These are phyloP conservation scores for Cliona cf. orientalis DNA, from an alignment of 37 sponge, comb jelly and placozoan species.

Conservation along the genomic window DNA sequence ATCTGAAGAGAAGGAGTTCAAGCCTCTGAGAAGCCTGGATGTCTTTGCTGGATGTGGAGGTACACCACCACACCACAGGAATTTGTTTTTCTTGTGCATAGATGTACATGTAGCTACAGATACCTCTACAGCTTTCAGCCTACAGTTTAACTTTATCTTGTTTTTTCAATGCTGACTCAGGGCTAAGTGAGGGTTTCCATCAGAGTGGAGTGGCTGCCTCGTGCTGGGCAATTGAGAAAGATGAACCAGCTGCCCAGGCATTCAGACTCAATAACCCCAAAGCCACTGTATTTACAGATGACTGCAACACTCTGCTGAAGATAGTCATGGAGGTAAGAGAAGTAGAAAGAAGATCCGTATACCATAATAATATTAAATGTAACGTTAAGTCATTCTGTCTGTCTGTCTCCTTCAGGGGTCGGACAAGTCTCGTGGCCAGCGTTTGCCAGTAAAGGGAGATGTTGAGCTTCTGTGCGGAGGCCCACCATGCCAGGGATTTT, in stretches of 20 bases:
- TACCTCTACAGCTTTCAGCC: not conserved
- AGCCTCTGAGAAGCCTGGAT: slow-evolving; percentile 77
- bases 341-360: not conserved
- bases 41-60: slow-evolving; percentile 98
- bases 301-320: slow-evolving; percentile 83
- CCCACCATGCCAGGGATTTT: slow-evolving; percentile 95
- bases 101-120: not conserved
- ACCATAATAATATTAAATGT: not conserved
- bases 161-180: too few relatives aligned
- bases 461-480: slow-evolving; percentile 95
- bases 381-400: not conserved
- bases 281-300: slow-evolving; percentile 90
- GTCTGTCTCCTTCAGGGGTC: slow-evolving; percentile 50
- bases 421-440: slow-evolving; percentile 67
- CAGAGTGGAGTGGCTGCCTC: slow-evolving; percentile 81
- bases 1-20: slow-evolving; percentile 28
- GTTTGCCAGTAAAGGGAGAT: slow-evolving; percentile 82
- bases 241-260: slow-evolving; percentile 87
- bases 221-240: slow-evolving; percentile 88
- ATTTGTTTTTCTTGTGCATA: not conserved
- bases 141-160: slow-evolving; percentile 7
- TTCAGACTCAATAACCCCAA: slow-evolving; percentile 79
- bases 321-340: slow-evolving; percentile 82
- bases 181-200: slow-evolving; percentile 86
- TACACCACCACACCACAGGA: not conserved